phyloP scores from a whole-genome alignment of 2,113 vertebrate species.

The Cercopithecus mona region DNA sequence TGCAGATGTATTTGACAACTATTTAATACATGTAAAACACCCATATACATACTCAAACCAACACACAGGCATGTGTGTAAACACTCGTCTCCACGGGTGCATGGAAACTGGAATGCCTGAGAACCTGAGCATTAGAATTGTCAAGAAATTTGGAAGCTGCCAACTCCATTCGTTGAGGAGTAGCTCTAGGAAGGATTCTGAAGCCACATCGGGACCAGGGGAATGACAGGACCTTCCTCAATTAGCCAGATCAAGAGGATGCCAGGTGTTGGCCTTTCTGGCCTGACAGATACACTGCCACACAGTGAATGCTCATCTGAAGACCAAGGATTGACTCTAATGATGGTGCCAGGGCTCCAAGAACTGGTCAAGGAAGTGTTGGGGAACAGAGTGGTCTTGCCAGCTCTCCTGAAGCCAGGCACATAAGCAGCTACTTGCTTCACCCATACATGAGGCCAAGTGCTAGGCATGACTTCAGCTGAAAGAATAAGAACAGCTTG shows the following conservation, averaged over 20 bases:
- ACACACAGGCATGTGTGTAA: fast-evolving
- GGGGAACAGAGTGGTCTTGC: neutral
- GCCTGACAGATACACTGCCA: neutral
- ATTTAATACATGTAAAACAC: neutral
- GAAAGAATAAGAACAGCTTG: neutral
- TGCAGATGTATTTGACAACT: neutral
- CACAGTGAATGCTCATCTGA: neutral
- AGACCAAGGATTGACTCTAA: neutral
- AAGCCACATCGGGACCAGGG: neutral
- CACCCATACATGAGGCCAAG: neutral
- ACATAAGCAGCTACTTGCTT: neutral
- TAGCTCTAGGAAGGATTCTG: neutral
- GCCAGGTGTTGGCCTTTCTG: neutral
- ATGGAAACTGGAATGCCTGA: neutral
- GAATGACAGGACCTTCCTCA: neutral
- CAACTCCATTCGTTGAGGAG: neutral
- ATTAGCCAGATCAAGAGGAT: neutral
- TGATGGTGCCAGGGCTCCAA: fast-evolving
- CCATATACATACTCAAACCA: no score
- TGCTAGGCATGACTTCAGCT: neutral
- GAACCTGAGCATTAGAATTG: neutral
- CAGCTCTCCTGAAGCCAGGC: neutral
- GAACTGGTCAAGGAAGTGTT: neutral
- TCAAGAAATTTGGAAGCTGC: neutral
- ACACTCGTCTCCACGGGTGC: neutral